Evolutionary conservation across 2,113 vertebrate genomes (phyloP), one percentile per base, ranked within the genome.

Genomic region (Chamaetylas fuelleborni): DNA sequence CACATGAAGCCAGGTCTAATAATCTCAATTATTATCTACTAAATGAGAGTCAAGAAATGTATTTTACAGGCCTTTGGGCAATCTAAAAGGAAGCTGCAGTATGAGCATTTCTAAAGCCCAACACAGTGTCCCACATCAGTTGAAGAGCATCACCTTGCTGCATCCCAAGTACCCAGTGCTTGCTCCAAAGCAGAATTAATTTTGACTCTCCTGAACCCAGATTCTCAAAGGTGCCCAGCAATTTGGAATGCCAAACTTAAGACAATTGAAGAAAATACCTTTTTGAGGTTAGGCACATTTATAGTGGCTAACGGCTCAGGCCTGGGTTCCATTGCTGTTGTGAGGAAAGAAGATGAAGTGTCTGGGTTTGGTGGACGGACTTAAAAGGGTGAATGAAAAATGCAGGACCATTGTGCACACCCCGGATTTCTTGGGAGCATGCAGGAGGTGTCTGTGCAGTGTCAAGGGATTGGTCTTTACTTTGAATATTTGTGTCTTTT

Each of bases 401-500:
- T 10, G 15, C 36, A 81, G 50, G 42, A 47, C 50, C 33, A 15
- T 24, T 62, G 34, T 64, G 33, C 28, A 33, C 19, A 42, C 34
- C n/a, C 51, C 64, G 33, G 42, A 28, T 90, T 95, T 67, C 47
- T 54, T 87, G 70, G 34, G 65, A 78, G 42, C 3, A 1, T 2
- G 3, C 70, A 62, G 73, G 69, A 84, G 34, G 47, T 58, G 33
- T 34, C 69, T 72, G 56, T 94, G 56, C 0, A 2, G n/a, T 70
- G 84, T 28, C 81, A 66, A 87, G 65, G 85, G 51, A 74, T 42
- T 81, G 42, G 61, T 38, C 81, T 87, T 85, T 81, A 40, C 60
- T 85, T 90, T 62, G 81, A 84, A 71, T 93, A 78, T 94, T 71
- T 92, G 64, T 90, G 81, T 85, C 69, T 93, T 74, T 47, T 67